These are phyloP conservation scores for Ophthalmolycus amberensis DNA, from an alignment of 2,113 vertebrate species.

Conservation along the genomic window DNA sequence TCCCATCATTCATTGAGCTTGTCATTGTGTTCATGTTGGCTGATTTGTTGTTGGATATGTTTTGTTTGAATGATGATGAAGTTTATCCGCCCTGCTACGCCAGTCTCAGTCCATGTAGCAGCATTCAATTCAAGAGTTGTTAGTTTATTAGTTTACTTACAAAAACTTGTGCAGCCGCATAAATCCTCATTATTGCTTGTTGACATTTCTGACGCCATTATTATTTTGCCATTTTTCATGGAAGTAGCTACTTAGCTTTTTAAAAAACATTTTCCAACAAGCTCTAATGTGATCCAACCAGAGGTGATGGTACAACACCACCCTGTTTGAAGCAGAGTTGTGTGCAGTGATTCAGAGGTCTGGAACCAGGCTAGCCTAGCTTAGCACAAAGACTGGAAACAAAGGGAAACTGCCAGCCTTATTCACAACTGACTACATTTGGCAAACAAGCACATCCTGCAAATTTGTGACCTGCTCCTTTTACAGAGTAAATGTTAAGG, in stretches of 20 bases:
- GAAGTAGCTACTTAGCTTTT: too few relatives aligned
- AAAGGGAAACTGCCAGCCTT: background rate
- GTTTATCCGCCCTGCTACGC: too few relatives aligned
- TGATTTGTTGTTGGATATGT: too few relatives aligned
- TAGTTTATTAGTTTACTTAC: background rate
- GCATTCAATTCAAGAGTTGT: background rate
- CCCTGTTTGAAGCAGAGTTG: background rate
- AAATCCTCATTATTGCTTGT: background rate
- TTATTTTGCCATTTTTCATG: background rate
- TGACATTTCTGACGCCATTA: too few relatives aligned
- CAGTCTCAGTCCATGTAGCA: too few relatives aligned
- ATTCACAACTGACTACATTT: background rate
- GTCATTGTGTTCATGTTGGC: too few relatives aligned
- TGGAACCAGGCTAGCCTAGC: background rate
- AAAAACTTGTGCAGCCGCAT: background rate
- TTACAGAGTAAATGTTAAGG: background rate
- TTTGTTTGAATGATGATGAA: too few relatives aligned
- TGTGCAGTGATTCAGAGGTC: background rate
- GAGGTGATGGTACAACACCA: background rate
- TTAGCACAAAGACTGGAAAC: background rate
- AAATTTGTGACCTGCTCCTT: background rate
- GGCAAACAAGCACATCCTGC: background rate
- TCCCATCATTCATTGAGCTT: too few relatives aligned
- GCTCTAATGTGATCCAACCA: background rate
- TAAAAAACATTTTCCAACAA: background rate